Evolutionary conservation across 2,113 vertebrate species (phyloP), one percentile per base, ranked within the genome.

Genomic region (Protomyctophum bolini): DNA sequence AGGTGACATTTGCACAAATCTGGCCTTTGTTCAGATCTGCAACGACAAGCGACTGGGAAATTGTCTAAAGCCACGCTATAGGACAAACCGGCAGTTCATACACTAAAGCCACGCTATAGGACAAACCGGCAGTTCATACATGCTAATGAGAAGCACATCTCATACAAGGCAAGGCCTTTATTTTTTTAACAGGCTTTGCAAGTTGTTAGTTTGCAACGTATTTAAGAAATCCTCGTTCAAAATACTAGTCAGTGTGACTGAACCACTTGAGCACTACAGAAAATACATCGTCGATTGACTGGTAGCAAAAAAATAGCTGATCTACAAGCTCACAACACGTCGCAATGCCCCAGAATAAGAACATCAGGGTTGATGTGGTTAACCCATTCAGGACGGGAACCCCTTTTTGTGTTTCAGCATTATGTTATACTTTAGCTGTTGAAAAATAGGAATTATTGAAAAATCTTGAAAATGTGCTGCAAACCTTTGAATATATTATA

Each of bases 1-100:
- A 87, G 84, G 88, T 91, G 91, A 86, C 91, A 92, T 92, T 93
- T 92, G 88, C 90, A 91, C 90, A 92, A 91, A 91, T 91, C 91
- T 92, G 87, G 66, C 85, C 87, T 92, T 92, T 92, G 91, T 92
- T 91, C 87, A 86, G 82, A 88, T 86, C 86, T 84, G 83, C 84
- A 88, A 84, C 63, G 75, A 89, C 85, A 77, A 78, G 87, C 88
- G 87, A 86, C 66, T 77, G 86, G 82, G 84, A 86, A 86, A 86
- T 76, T 83, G 21, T 85, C 70, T 82, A 81, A n/a, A 84, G 81
- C 77, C 80, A 82, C 61, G 61, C 72, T 60, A 80, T 76, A 71
- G 79, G 76, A 82, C 83, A 78, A 77, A 72, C 81, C 63, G 70
- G 64, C 76, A n/a, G n/a, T n/a, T n/a, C n/a, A n/a, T n/a, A n/a